Evolutionary conservation across 2,113 vertebrate genomes (phyloP), one percentile per base, ranked within the genome.

Genomic region (Polypterus senegalus): DNA sequence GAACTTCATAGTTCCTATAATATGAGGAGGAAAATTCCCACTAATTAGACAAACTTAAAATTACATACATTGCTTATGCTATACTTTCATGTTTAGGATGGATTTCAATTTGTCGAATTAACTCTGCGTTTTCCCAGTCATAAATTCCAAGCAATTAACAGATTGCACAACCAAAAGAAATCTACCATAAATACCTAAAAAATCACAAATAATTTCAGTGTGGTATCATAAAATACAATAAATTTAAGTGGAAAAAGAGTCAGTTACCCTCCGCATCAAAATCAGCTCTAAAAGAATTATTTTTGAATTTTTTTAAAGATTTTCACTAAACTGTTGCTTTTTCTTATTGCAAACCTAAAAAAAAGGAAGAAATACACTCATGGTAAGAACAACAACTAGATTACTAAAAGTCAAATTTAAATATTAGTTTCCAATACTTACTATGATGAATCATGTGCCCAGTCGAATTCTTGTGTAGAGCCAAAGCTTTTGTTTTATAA

Each of bases 291-390:
- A 99, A 99, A 0, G 92, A 93, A 67, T 98, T 99, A 78, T 97
- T 97, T 77, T 98, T 99, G 76, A 98, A 99, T 56, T 98, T 99
- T n/a, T 77, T 99, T 99, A 79, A 98, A 98, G 76, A 99, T 91
- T 80, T 99, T 99, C 47, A 99, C 94, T 27, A 94, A 71, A 49
- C 93, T 99, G 88, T 79, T 99, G 82, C 93, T 97, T 71, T 97
- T 95, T 66, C 95, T 86, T 67, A 97, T 98, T 43, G 96, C 93
- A 4, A 98, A 99, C 60, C 95, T 98, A 68, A 47, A 61, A n/a
- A 68, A 47, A 53, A 54, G 0, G 57, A 60, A 57, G 52, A 47
- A 58, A 27, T 27, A 27, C 27, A 27, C 27, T 27, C 27, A 27
- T 27, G 27, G 1, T 4, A 58, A 47, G 57, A 5, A 6, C 45